A percentile compares a stretch with the other conserved stretches of the same genome.
phyloP scores from a whole-genome alignment of 2,113 vertebrate species.

The Pseudorasbora parva region DNA sequence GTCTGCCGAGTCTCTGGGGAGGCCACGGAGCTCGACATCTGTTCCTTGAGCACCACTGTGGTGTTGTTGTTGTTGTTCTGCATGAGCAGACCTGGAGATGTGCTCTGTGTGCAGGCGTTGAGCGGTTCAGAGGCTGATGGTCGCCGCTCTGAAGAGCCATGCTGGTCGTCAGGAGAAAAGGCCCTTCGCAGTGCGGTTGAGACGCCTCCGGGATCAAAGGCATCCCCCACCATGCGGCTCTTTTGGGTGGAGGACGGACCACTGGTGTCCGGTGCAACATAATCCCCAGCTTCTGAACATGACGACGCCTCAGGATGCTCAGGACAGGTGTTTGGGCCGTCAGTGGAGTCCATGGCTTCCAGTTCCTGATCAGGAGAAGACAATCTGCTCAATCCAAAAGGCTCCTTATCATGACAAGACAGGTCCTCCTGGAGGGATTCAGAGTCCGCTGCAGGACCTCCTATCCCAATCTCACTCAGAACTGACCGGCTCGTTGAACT shows the following conservation, averaged over 20 bases:
- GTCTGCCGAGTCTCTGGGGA: no score
- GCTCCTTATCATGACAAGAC: neutral
- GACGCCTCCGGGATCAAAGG: slow-evolving; percentile 66
- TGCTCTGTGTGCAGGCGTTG: neutral
- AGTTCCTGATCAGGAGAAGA: neutral
- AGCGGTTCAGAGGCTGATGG: neutral
- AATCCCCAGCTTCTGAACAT: neutral
- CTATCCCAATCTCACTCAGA: no score
- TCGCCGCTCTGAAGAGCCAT: neutral
- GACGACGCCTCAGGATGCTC: neutral
- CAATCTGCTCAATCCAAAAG: neutral
- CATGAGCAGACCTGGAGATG: slow-evolving; percentile 38
- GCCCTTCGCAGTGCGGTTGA: slow-evolving; percentile 42
- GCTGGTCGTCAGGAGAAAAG: neutral
- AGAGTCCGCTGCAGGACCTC: neutral
- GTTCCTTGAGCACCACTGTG: neutral
- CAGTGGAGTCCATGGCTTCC: neutral
- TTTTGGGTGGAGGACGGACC: neutral
- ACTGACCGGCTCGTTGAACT: neutral
- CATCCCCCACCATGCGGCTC: neutral
- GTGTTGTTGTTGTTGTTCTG: slow-evolving; percentile 62
- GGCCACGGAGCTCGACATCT: neutral
- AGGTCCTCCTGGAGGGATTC: neutral
- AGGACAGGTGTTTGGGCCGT: neutral
- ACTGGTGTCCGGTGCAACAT: neutral